Conservation (phyloP, 2,113 vertebrate species). For the Salvelinus alpinus region DNA sequence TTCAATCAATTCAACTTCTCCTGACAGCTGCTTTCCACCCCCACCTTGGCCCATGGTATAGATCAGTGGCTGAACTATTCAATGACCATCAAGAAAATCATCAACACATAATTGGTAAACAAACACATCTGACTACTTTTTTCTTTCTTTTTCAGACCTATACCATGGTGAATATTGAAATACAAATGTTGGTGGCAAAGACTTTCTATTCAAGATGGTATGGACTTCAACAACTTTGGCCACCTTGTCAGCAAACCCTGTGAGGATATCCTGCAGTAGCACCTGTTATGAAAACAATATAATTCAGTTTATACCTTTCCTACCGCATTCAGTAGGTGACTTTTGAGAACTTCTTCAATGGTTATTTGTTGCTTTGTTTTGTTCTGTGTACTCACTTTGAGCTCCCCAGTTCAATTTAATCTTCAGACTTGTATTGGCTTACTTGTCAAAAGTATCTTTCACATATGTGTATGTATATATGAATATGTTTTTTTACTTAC, state of each 20-base stretch:
- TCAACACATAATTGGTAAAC: neutral
- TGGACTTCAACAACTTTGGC: neutral
- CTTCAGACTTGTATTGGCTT: constrained; percentile 8
- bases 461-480: constrained; percentile 35
- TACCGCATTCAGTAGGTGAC: neutral
- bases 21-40: neutral
- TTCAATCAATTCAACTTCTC: neutral
- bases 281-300: constrained; percentile 10
- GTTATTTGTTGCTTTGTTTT: neutral
- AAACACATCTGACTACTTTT: constrained; percentile 2
- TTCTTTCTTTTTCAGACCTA: constrained; percentile 45
- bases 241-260: neutral
- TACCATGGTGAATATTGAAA: constrained; percentile 45
- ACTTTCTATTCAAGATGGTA: constrained; percentile 3
- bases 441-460: neutral
- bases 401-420: neutral
- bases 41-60: neutral
- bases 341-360: constrained; percentile 1
- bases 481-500: constrained; percentile 30
- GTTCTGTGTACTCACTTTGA: neutral
- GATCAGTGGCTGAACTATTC: neutral
- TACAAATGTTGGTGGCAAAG: neutral
- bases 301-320: constrained; percentile 9
- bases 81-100: neutral
- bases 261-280: neutral